Evolutionary conservation across 2,113 vertebrate species (phyloP), one percentile per base, ranked within the genome.

Genomic region (Galeopterus variegatus): DNA sequence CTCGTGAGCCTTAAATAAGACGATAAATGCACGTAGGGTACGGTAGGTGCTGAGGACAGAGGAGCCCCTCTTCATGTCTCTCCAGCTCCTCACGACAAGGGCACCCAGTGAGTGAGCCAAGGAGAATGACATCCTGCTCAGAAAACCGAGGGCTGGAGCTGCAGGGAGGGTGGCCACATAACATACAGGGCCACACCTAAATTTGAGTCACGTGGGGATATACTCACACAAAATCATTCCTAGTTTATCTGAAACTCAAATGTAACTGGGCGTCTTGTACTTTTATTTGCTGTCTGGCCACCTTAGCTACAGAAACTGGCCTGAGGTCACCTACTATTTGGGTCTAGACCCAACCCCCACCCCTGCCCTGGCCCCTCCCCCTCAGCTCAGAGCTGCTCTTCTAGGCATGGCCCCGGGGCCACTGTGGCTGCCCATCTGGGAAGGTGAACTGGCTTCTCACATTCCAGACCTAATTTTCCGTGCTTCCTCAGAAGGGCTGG

Each of bases 401-500:
- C 41, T 14, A 0, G 6, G 36, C 92, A 23, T 5, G 1, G 17
- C n/a, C 26, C 60, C 1, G 21, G 50, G 80, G 82, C 50, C 56
- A 1, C 2, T 5, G 4, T 21, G n/a, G 45, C 54, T 33, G 7
- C 33, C 45, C 69, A 18, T 19, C 82, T 26, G 21, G 54, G 58
- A 70, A 77, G 36, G 28, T 52, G 75, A 62, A 69, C 62, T 2
- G 21, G 48, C 64, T 60, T 77, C 15, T 36, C 41, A 67, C 9
- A 1, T 45, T 56, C 80, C 75, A 83, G 73, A 45, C 48, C 94
- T 95, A 41, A 94, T 84, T 93, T 87, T 76, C 60, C 76, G 69
- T 21, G 64, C 85, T 6, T 33, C 75, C 70, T 91, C 26, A 17
- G 80, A 90, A 62, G 60, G 12, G 24, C 45, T 24, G 36, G 64